Base-by-base conservation (phyloP, 2,888 invertebrate genomes). In the Magallana nippona region DNA sequence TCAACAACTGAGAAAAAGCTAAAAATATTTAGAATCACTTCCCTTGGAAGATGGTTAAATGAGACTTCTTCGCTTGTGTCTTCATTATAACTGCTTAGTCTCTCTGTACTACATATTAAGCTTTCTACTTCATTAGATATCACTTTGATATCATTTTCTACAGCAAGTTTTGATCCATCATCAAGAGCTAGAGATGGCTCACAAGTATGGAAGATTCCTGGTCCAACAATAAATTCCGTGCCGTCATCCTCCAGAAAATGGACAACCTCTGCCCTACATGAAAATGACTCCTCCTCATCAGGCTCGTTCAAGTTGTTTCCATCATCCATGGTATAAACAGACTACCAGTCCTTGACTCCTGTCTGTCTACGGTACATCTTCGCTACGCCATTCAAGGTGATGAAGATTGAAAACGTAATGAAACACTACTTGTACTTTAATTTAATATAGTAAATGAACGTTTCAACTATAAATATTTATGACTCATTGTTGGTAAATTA, bases 11-110 rank as follows among this genome's bases (percentile, higher is more conserved):
- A 71, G 11, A 91, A 79, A 78, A 86, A 90, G n/a, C 90, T 87
- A 62, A 91, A 90, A 55, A 91, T 89, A 60, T 90, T 87, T 71
- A 90, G 84, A 15, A 90, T 83, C 1, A 91, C 57, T 81, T 91
- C 91, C 79, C 88, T 86, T 62, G 91, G 91, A 79, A 91, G 82
- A 55, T 11, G 13, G 22, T 55, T 78, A n/a, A 78, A 78, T 22
- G 10, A n/a, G n/a, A 13, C 32, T 11, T 22, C 13, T 27, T 71
- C 27, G 15, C 27, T 13, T 32, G 71, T 71, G 27, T 13, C 27
- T 22, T 22, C 71, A 22, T 63, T 19, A 13, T 32, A 15, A 27
- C 71, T 71, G 13, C 27, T 71, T 13, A 71, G 27, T 15, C 32
- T 71, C 13, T 27, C 71, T 71, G 71, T 71, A 13, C 27, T 71